Evolutionary conservation across 2,888 invertebrate species (phyloP), one percentile per base, ranked within the genome.

Genomic region (Macrosoma leucophasiata): DNA sequence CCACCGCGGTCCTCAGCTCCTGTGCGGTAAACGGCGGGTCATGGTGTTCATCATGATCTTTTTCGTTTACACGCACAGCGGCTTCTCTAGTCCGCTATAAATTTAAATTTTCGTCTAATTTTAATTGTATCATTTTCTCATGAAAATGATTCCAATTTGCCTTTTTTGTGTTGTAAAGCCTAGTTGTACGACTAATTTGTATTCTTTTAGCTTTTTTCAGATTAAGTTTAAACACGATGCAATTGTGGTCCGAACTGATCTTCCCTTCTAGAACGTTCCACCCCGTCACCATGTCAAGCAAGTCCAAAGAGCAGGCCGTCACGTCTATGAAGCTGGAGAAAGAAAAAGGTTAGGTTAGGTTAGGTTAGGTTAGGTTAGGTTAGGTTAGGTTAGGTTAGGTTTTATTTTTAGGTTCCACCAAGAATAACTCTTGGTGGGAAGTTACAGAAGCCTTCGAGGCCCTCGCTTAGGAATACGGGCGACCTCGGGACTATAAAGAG

Each of bases 241-340:
- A 8, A n/a, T 25, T 33, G 18, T 33, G 33, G 19, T 38, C 33
- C n/a, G 33, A 38, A 1, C 21, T 22, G 3, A 13, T 28, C 3
- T 29, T 10, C 5, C 14, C 21, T 12, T 22, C 17, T 1, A 13
- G 22, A 1, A 43, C 41, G 5, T 6, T 23, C 45, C 46, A 50
- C 12, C 37, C 23, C 0, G 41, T 43, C 0, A 51, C 20, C 4
- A 29, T 2, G 7, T 18, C 25, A 0, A 50, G 21, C 2, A 50
- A 1, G 0, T 39, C 37, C 1, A 5, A 3, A 0, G 50, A 32
- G 29, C 54, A 52, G 0, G 46, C 46, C 4, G 55, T 55, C 0
- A 58, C 15, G 20, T 55, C 55, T 0, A 56, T 50, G 7, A 18
- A 12, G 28, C 53, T 56, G 2, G n/a, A 13, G 25, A 33, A 48